Percentiles rank a stretch among this genome's conserved stretches.
phyloP scores from a whole-genome alignment of 2,113 vertebrate genomes.

The cattle (Bos taurus) region ARS-UCD2.0 NC_037329.1:48320001-48320500 shows the following conservation, averaged over 20 bases:
- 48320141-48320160: neutral
- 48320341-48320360: neutral
- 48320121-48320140: neutral
- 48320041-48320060: neutral
- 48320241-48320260: neutral
- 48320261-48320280: neutral
- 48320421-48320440: neutral
- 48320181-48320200: neutral
- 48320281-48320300: neutral
- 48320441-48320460: neutral
- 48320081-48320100: neutral
- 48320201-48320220: neutral
- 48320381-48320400: neutral
- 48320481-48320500: neutral
- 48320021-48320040: neutral
- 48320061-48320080: neutral
- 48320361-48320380: neutral
- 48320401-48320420: neutral
- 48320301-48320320: neutral
- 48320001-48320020: neutral
- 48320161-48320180: neutral
- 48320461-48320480: neutral
- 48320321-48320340: neutral
- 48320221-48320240: neutral
- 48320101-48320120: slow-evolving; percentile 27